Percentiles rank a stretch among this genome's conserved stretches.
Conservation (phyloP, 2,113 vertebrate species). For the Boleophthalmus pectinirostris region DNA sequence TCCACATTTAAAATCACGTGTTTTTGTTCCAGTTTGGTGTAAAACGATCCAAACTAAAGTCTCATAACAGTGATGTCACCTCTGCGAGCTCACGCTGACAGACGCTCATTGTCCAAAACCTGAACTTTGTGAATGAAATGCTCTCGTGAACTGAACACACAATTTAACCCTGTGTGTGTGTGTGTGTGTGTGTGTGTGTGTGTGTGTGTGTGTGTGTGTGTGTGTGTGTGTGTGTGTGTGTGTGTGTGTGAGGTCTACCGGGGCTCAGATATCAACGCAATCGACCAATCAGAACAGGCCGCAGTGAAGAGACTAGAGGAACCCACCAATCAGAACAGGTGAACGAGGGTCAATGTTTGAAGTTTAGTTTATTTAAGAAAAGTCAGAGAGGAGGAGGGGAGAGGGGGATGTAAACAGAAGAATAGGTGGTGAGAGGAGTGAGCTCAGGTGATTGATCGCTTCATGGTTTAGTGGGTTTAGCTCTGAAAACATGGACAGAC, state of each 20-base stretch:
- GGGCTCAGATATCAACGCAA: constrained; percentile 42
- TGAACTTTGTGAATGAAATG: constrained; percentile 32
- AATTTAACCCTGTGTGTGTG: too few species aligned
- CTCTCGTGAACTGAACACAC: constrained; percentile 41
- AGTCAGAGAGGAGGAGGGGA: neutral
- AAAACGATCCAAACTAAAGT: constrained; percentile 13
- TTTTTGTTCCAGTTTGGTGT: neutral
- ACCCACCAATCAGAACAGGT: constrained; percentile 19
- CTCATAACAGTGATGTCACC: constrained; percentile 67
- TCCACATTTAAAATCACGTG: too few species aligned
- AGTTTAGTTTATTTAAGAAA: neutral
- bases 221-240: too few species aligned
- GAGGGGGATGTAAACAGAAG: neutral
- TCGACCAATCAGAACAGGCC: constrained; percentile 4
- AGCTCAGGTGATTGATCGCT: neutral
- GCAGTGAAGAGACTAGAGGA: neutral
- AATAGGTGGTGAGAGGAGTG: neutral
- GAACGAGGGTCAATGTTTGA: constrained; percentile 8
- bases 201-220: too few species aligned
- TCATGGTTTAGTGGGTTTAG: too few species aligned
- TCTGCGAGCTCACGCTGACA: constrained; percentile 61
- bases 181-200: too few species aligned
- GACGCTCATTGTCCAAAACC: constrained; percentile 65
- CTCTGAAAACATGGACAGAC: too few species aligned
- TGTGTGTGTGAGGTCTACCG: constrained; percentile 40